These are phyloP conservation scores for Heliconius sara DNA, from an alignment of 2,888 invertebrate species.

Conservation along the genomic window DNA sequence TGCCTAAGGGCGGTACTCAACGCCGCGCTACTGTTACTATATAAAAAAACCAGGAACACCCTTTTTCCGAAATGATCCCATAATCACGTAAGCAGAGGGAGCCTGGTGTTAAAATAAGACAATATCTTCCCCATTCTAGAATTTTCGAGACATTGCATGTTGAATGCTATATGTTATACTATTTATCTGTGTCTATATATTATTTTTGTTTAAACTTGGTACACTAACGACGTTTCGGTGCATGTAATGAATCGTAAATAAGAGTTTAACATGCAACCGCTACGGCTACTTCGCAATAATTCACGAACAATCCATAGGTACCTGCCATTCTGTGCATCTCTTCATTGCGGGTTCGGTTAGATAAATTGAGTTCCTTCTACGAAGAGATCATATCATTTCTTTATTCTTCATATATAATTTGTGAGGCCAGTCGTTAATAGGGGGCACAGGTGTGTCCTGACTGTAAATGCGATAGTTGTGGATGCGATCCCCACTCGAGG, in stretches of 20 bases:
- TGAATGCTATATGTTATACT: neutral
- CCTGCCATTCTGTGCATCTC: neutral
- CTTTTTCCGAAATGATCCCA: too few relatives aligned
- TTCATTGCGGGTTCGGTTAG: too few relatives aligned
- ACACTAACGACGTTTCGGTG: neutral
- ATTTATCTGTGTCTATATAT: neutral
- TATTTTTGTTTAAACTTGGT: conserved; percentile 3
- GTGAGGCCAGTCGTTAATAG: too few relatives aligned
- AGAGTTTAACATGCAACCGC: conserved; percentile 4
- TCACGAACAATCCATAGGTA: neutral
- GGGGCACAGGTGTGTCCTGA: too few relatives aligned
- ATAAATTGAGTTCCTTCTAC: too few relatives aligned
- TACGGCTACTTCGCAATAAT: conserved; percentile 5
- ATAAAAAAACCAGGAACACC: too few relatives aligned
- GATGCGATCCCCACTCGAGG: too few relatives aligned
- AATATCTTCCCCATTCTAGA: neutral
- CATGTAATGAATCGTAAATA: conserved; percentile 18
- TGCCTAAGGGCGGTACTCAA: neutral
- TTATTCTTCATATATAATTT: too few relatives aligned
- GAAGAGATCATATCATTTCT: too few relatives aligned
- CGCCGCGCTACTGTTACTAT: neutral
- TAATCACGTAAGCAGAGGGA: neutral
- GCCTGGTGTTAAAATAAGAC: neutral
- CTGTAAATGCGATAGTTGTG: too few relatives aligned
- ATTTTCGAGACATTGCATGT: too few relatives aligned